A percentile compares a stretch with the other conserved stretches of the same genome.
Conservation (phyloP, 2,888 invertebrate genomes). For the Schizaphis graminum region DNA sequence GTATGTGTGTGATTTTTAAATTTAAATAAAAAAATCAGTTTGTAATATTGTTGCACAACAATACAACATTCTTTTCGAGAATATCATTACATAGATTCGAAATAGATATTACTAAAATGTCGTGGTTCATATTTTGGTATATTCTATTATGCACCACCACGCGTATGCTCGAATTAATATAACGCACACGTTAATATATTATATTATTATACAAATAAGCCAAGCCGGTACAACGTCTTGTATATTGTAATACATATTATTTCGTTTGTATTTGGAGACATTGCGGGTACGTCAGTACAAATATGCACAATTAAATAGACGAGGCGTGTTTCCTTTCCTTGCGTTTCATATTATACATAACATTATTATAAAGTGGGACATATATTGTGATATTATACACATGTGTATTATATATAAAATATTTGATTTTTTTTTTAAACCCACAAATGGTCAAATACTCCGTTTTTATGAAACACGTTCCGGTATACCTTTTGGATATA, state of each 20-base stretch:
- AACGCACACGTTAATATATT: background rate
- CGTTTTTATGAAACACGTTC: constrained; percentile 38
- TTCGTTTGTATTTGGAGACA: background rate
- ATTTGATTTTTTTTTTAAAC: constrained; percentile 5
- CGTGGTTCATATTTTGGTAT: background rate
- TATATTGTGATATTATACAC: background rate
- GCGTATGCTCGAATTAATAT: background rate
- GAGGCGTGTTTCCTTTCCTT: background rate
- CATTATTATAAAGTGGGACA: background rate
- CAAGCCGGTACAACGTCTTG: background rate
- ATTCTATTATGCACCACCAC: background rate
- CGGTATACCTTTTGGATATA: background rate
- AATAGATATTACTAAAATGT: background rate
- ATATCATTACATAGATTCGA: background rate
- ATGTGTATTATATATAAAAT: background rate
- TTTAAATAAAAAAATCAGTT: background rate
- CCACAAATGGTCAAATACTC: background rate
- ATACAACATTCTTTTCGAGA: background rate
- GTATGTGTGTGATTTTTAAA: background rate
- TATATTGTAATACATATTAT: background rate
- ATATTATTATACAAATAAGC: background rate
- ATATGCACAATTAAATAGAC: background rate
- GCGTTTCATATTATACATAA: background rate
- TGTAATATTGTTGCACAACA: background rate
- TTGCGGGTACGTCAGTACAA: background rate